Evolutionary conservation across 2,888 invertebrate genomes (phyloP), one percentile per base, ranked within the genome.

Genomic region (Platerodrilus igneus): DNA sequence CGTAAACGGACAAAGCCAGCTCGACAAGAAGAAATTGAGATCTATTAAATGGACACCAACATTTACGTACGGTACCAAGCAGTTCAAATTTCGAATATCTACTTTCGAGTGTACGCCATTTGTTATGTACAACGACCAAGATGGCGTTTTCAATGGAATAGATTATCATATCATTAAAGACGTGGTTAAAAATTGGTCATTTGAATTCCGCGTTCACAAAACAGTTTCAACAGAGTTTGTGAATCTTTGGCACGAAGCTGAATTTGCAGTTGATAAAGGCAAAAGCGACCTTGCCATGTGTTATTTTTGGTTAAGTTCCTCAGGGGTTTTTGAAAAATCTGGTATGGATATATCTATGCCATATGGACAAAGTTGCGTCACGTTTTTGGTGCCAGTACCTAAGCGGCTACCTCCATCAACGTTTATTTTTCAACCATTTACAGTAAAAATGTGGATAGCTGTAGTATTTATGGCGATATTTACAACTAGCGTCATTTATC

Each of bases 371-470:
- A 31, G 29, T 6, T 50, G 50, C 18, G 22, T 30, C 14, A 48
- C 50, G 4, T 50, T 50, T 25, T 33, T 50, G n/a, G 48, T 48
- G 14, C 50, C 50, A 15, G 45, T 47, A 25, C 42, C 48, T 4
- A 20, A 34, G 11, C 11, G 39, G 3, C 18, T 40, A 4, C 23
- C 21, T 3, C 4, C 8, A 3, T 17, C 23, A 7, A 18, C 10
- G 7, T 41, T 23, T 11, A 17, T 29, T n/a, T 41, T 41, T 17
- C 35, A 35, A 13, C 41, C 41, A 8, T 16, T 41, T 2, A 13
- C 9, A 3, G 3, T 8, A 2, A 17, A 13, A 11, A 22, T 35
- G 8, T 41, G 41, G 41, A 5, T 35, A 3, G 6, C 14, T 13
- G 15, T 23, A 5, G 10, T 33, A 29, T 2, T 17, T 14, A 5